A percentile compares a stretch with the other conserved stretches of the same genome.
Conservation (phyloP, 2,113 vertebrate genomes). For the Sander vitreus region DNA sequence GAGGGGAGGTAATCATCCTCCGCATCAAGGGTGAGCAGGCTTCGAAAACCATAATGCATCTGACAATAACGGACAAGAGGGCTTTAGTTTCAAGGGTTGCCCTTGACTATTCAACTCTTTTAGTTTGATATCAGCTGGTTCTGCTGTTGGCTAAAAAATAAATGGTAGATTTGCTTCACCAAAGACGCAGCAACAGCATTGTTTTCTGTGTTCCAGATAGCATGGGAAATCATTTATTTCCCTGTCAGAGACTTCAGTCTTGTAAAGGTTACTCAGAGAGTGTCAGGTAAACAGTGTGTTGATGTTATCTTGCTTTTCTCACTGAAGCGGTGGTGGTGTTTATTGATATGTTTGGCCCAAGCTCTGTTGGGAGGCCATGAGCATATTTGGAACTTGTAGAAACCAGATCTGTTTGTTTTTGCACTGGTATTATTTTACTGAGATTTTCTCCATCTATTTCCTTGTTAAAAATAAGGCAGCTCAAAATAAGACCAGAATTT, state of each 20-base stretch:
- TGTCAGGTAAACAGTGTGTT: background rate
- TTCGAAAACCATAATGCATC: conserved; percentile 43
- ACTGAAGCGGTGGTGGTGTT: conserved; percentile 11
- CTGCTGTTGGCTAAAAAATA: background rate
- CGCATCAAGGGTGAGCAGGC: conserved; percentile 16
- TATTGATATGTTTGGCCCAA: conserved; percentile 47
- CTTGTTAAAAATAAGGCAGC: background rate
- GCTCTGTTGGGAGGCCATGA: conserved; percentile 18
- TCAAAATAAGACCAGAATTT: conserved; percentile 3
- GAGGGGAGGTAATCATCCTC: conserved; percentile 50
- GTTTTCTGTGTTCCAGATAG: background rate
- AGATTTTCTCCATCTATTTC: conserved; percentile 26
- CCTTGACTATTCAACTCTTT: background rate
- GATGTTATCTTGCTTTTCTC: conserved; percentile 17
- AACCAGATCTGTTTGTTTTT: conserved; percentile 53
- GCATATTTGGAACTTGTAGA: conserved; percentile 29
- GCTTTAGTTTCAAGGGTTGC: conserved; percentile 8
- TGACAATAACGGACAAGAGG: conserved; percentile 29
- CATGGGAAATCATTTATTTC: background rate
- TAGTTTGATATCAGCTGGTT: background rate
- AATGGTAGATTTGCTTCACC: background rate
- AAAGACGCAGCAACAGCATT: background rate
- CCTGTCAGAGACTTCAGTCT: background rate
- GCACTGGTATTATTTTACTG: background rate
- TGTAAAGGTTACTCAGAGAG: background rate